Evolutionary conservation across 2,113 vertebrate genomes (phyloP), one percentile per base, ranked within the genome.

Genomic region (Anhinga anhinga): DNA sequence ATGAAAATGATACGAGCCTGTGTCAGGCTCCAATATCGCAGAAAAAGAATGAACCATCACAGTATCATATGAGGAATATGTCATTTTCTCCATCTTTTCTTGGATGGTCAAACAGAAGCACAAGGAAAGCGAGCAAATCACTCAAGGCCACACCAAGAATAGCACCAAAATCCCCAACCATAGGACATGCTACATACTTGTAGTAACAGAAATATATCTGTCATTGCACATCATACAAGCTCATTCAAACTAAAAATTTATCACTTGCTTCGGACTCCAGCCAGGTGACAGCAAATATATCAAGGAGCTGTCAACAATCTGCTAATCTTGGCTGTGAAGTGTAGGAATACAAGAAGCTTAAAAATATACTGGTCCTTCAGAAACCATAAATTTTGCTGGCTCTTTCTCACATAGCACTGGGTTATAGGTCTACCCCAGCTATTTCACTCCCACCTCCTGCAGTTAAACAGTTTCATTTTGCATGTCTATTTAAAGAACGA

Each of bases 241-340:
- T 95, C 96, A 95, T 95, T 96, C 95, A 96, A 93, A 95, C 86
- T 15, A 11, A 59, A 82, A 73, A 96, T 96, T 94, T 89, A 95
- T 95, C 95, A 89, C 93, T 97, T 93, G 81, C 78, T 96, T 95
- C 94, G 23, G 93, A 95, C 83, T 72, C 92, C 78, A 96, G 94
- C 90, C 95, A 97, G 95, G 96, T 97, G 92, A 97, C 53, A 17
- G 92, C 73, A 96, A 92, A 96, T 95, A 85, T 2, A 95, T 97
- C 95, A 95, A 1, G 23, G 78, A 96, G 91, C 86, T 95, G 92
- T 94, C 95, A 95, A 83, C 93, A 91, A 71, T 22, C 88, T 91
- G 88, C 85, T 96, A 95, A 97, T 95, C 95, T 95, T 82, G 72
- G 66, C 80, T 81, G 82, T 82, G 92, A 93, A 92, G 62, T 70